Base-by-base conservation (phyloP, 2,888 invertebrate genomes). In the Drepana falcataria region DNA sequence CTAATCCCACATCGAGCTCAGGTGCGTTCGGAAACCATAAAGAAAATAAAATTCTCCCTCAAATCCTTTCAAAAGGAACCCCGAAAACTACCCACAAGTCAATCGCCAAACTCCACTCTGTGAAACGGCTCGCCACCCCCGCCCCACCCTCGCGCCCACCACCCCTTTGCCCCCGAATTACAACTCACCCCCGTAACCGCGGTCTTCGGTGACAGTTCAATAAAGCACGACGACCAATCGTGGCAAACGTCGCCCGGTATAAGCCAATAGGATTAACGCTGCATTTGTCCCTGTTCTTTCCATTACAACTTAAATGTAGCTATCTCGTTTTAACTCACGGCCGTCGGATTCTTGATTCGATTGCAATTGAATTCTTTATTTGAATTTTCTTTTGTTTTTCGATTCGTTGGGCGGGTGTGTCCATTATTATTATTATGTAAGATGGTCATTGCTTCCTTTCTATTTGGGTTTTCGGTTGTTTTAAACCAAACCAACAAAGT, bases 241-340 rank as follows among this genome's bases (percentile, higher is more conserved):
- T 75, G 81, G 89, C 90, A 91, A 91, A 91, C 87, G 87, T 91
- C 91, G 91, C 80, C 83, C 71, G 76, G 84, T 90, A 87, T 91
- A 91, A 90, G 89, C 91, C 91, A 91, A 90, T 90, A 88, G 91
- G 91, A 91, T 91, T 91, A 91, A 85, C 90, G 85, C 77, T 84
- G 73, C 71, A 47, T 57, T 59, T 59, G 67, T 84, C 86, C 76
- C 81, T 64, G 62, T 86, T 76, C 58, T 41, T 53, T 75, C 1
- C 47, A 1, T 0, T 1, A 7, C 41, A 48, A 48, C 47, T 55
- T 54, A 53, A 35, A 72, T 87, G 57, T 59, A 34, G 40, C 51
- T 53, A 54, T 87, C 88, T 69, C 71, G n/a, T 58, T 87, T 65
- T 51, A 69, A 79, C 89, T 77, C 64, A 79, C 73, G 79, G 81